A percentile compares a stretch with the other conserved stretches of the same genome.
Conservation (phyloP, 2,888 invertebrate species). For the Polydrusus pterygomalis region DNA sequence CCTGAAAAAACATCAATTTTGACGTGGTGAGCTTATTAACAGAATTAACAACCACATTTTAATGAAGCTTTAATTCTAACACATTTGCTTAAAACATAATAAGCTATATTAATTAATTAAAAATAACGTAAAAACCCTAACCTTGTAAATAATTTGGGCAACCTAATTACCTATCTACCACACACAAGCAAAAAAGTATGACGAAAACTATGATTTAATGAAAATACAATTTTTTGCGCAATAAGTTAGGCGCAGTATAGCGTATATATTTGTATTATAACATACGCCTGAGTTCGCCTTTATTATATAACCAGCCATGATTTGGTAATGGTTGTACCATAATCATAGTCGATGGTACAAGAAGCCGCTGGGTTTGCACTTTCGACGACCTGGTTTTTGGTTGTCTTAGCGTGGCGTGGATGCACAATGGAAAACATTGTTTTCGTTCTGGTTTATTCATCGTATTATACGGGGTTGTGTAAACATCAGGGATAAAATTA, state of each 20-base stretch:
- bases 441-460: too few relatives aligned
- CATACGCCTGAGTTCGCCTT: constrained; percentile 8
- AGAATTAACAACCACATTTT: too few relatives aligned
- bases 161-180: neutral
- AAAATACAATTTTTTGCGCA: neutral
- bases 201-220: constrained; percentile 4
- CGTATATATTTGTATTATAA: neutral
- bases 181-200: neutral
- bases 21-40: too few relatives aligned
- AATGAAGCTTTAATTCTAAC: too few relatives aligned
- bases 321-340: constrained; percentile 30
- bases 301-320: constrained; percentile 35
- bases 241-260: neutral
- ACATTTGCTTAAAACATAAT: too few relatives aligned
- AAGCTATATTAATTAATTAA: neutral
- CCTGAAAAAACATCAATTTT: too few relatives aligned
- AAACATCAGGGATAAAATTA: too few relatives aligned
- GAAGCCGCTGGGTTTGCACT: constrained; percentile 23
- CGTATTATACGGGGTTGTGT: too few relatives aligned
- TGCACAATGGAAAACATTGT: neutral
- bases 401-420: neutral
- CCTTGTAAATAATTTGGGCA: neutral
- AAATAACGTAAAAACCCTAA: neutral
- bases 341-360: constrained; percentile 17
- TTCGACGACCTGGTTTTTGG: constrained; percentile 46